Evolutionary conservation across 2,797 vertebrate genomes (phyloP).

Genomic region (Spinus pinus): DNA sequence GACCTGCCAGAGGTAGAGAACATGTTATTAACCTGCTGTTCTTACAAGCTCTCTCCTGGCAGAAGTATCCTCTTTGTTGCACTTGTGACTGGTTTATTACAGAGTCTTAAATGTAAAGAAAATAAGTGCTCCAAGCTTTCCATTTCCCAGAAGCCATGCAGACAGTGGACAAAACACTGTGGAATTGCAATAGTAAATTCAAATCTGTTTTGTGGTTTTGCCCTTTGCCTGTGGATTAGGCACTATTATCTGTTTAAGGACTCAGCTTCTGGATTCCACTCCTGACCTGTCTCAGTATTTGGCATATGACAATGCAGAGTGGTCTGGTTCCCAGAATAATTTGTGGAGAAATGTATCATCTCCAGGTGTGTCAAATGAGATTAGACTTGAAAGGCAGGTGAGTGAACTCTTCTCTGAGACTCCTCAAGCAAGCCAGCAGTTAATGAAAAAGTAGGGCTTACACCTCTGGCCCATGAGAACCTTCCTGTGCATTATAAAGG

Average conservation of each 20-base stretch:
- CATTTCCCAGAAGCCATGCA: neutral
- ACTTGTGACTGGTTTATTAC: neutral
- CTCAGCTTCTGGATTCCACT: neutral
- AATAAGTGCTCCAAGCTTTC: neutral
- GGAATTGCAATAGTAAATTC: neutral
- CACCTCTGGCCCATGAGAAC: neutral
- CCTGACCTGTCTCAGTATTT: neutral
- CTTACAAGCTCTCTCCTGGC: neutral
- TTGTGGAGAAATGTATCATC: neutral
- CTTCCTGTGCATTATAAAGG: neutral
- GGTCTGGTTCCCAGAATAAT: neutral
- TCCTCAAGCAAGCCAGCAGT: neutral
- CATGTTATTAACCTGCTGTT: neutral
- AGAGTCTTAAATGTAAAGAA: neutral
- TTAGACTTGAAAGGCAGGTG: neutral
- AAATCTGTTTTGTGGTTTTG: neutral
- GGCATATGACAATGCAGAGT: neutral
- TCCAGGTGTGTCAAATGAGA: neutral
- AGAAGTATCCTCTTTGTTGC: neutral
- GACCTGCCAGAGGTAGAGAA: neutral
- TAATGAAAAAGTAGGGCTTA: neutral
- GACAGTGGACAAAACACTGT: neutral
- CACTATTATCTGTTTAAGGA: neutral
- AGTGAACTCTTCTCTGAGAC: neutral
- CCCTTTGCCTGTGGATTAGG: neutral